Base-by-base conservation (phyloP, 2,888 invertebrate species). In the Tribolium freemani region DNA sequence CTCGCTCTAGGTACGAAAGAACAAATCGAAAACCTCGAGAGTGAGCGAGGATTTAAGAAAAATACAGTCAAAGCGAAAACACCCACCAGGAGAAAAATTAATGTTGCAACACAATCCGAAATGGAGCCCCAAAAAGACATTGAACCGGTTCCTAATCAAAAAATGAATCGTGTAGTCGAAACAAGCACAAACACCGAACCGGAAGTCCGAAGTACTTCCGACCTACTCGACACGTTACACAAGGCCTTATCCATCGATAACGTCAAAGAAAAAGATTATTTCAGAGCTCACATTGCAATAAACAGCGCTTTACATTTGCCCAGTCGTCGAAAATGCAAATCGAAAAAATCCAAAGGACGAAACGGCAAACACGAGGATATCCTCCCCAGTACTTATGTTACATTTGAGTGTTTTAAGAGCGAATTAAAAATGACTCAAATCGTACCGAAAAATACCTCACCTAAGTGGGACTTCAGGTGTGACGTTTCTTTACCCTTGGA, bases 371-470 rank as follows among this genome's bases (percentile, higher is more conserved):
- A 75, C 45, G 84, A 87, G 30, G 88, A 88, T 61, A 84, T 88
- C 9, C 87, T 89, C 56, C 91, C 91, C 6, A 89, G 88, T 78
- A 88, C 90, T 46, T 91, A 91, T 79, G 91, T 91, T 6, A 90
- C 89, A 57, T 91, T 91, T 81, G 90, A 90, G 80, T 87, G 88
- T 2, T 74, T 81, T 30, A 83, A 80, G 31, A 76, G 77, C 4
- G 80, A 82, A 6, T 48, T 84, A 11, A 81, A 83, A 80, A 84
- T 88, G 16, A 90, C 91, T 8, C 86, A 88, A 73, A 85, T 91
- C 63, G 86, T 88, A 48, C 84, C 88, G 56, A 88, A 87, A 77
- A 87, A 85, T 60, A 88, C 88, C 3, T 88, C 87, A 77, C 91
- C 91, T 0, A 85, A 85, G 31, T 91, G 91, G 91, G 86, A 88